Evolutionary conservation across 2,888 invertebrate species (phyloP).

Genomic region (Andrena marginata): DNA sequence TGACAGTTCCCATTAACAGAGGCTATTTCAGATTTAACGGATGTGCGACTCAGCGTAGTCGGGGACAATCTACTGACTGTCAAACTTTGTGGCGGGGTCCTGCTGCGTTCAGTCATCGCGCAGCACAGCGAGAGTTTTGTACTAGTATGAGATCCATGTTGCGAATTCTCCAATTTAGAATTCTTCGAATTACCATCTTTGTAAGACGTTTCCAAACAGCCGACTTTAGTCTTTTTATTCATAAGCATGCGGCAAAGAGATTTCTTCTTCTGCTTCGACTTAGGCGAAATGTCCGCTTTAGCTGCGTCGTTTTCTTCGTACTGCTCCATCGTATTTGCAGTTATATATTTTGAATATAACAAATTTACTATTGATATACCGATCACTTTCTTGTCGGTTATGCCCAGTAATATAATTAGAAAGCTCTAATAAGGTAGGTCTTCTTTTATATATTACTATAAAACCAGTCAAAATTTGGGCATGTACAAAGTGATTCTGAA

Average conservation of each 20-base stretch:
- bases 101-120: slow-evolving; percentile 85
- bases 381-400: slow-evolving; percentile 1
- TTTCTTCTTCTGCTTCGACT: slow-evolving; percentile 83
- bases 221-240: slow-evolving; percentile 84
- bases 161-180: slow-evolving; percentile 79
- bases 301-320: slow-evolving; percentile 70
- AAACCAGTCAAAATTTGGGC: slow-evolving; percentile 14
- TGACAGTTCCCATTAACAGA: slow-evolving; percentile 76
- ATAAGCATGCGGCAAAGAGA: slow-evolving; percentile 83
- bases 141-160: slow-evolving; percentile 81
- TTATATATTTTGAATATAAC: slow-evolving; percentile 36
- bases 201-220: slow-evolving; percentile 81
- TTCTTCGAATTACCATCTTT: slow-evolving; percentile 76
- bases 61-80: slow-evolving; percentile 80
- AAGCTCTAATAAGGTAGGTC: slow-evolving; percentile 5
- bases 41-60: slow-evolving; percentile 75
- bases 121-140: slow-evolving; percentile 84
- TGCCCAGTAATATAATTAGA: neutral
- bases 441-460: slow-evolving; percentile 5
- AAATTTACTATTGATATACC: slow-evolving; percentile 35
- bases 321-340: slow-evolving; percentile 75
- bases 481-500: slow-evolving; percentile 17
- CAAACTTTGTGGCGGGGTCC: slow-evolving; percentile 83
- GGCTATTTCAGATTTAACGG: slow-evolving; percentile 79
- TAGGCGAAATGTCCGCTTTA: slow-evolving; percentile 78